Base-by-base conservation (phyloP, 2,797 vertebrate species). In the Ambastaia sidthimunki region DNA sequence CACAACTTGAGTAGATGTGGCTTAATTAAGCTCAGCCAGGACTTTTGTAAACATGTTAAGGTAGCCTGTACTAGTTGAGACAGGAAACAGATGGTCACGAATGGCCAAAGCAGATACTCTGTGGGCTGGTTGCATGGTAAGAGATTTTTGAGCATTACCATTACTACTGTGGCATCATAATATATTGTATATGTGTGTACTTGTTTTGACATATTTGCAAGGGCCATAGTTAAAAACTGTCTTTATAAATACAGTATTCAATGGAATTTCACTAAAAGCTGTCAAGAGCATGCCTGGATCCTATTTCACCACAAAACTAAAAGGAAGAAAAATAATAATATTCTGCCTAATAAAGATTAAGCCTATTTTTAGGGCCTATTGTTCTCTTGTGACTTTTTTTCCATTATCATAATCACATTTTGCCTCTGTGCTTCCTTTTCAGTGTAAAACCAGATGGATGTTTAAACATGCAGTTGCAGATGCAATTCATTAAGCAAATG, bases 1-100 rank as follows among this genome's bases (percentile, higher is more conserved):
- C 80, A 83, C 80, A 78, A 85, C 83, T 88, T 85, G 85, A 88
- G 85, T 50, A 69, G 34, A 62, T 79, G 76, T 47, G 34, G 76
- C 54, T 66, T 71, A 62, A 83, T 54, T 71, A 82, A 78, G 79
- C 84, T 47, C 19, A 70, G 71, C 54, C 52, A 72, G n/a, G 69
- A 69, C 59, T 47, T 55, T 23, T 68, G 79, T 80, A 80, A 84
- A 85, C 85, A 86, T 86, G 50, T 75, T 76, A 81, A 83, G 88
- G 71, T 73, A 80, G 83, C 34, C 15, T 54, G 74, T 44, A 44
- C 41, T 44, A 44, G 77, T 10, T 44, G 41, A 44, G 41, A 44
- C 82, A 71, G 81, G 84, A 65, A 31, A 19, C 41, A 44, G 41
- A 44, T 47, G 44, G 57, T 70, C 18, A 60, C 15, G 16, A 50